Evolutionary conservation across 2,888 invertebrate species (phyloP).

Genomic region (Apantesis nais): DNA sequence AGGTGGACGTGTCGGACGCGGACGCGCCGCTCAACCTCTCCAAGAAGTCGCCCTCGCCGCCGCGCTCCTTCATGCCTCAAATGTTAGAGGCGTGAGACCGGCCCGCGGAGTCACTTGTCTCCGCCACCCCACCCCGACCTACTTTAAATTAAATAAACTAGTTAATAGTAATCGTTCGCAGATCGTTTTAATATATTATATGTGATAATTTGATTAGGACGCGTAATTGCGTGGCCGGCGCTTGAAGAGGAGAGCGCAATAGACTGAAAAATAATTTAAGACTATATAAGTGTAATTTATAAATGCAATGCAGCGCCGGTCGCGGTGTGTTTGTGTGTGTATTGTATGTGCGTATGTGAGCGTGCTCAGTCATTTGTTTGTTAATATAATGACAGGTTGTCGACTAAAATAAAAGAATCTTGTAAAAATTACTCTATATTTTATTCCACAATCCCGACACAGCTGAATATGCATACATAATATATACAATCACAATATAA

Average conservation of each 20-base stretch:
- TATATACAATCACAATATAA: not conserved
- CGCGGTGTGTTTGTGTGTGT: conserved; percentile 88
- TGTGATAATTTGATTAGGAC: conserved; percentile 88
- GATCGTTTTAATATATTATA: conserved; percentile 89
- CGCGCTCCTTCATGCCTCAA: conserved; percentile 87
- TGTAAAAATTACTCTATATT: conserved; percentile 78
- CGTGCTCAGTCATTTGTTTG: conserved; percentile 86
- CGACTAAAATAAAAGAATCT: conserved; percentile 88
- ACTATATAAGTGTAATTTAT: conserved; percentile 88
- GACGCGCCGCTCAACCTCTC: conserved; percentile 95
- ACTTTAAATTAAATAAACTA: conserved; percentile 83
- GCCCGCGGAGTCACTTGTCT: conserved; percentile 81
- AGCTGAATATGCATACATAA: not conserved
- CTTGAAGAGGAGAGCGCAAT: conserved; percentile 85
- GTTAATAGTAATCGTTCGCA: conserved; percentile 83
- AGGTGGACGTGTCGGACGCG: conserved; percentile 93
- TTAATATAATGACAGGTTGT: conserved; percentile 92
- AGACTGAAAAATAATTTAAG: conserved; percentile 87
- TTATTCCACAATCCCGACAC: conserved; percentile 52
- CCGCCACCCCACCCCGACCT: conserved; percentile 84
- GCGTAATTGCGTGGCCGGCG: conserved; percentile 85
- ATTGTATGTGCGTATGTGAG: conserved; percentile 87
- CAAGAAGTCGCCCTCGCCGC: conserved; percentile 90
- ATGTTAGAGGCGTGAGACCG: conserved; percentile 88
- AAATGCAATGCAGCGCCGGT: conserved; percentile 87